Evolutionary conservation across 2,113 vertebrate genomes (phyloP).

Genomic region (Cariama cristata): DNA sequence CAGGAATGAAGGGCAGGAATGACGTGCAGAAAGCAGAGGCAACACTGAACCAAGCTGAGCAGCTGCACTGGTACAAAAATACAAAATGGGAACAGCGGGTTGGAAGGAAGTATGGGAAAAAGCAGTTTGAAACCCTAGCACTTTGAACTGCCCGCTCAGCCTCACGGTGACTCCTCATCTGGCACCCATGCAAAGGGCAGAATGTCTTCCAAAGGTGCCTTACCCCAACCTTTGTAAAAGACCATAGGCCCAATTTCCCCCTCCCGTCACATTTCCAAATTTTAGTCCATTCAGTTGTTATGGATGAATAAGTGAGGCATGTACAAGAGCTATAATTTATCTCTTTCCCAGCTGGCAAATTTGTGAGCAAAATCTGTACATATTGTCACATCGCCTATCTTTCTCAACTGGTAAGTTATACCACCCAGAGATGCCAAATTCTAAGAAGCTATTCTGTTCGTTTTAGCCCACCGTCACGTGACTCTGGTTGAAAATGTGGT

Average conservation of each 20-base stretch:
- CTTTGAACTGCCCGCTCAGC: neutral
- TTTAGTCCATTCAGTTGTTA: slow-evolving; percentile 6
- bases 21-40: neutral
- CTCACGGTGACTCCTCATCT: neutral
- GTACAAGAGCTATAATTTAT: neutral
- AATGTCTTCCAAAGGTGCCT: neutral
- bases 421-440: neutral
- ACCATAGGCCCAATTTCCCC: neutral
- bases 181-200: neutral
- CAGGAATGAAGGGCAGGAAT: neutral
- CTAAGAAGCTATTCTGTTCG: neutral
- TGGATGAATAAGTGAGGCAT: neutral
- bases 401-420: neutral
- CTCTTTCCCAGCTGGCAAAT: neutral
- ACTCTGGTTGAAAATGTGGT: neutral
- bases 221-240: neutral
- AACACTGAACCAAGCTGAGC: neutral
- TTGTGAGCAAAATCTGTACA: neutral
- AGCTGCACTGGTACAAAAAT: slow-evolving; percentile 14
- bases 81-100: neutral
- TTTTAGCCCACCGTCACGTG: neutral
- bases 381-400: neutral
- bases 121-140: neutral
- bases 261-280: neutral
- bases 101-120: neutral